Base-by-base conservation (phyloP, 1,140 invertebrate genomes). In the Atta texana region DNA sequence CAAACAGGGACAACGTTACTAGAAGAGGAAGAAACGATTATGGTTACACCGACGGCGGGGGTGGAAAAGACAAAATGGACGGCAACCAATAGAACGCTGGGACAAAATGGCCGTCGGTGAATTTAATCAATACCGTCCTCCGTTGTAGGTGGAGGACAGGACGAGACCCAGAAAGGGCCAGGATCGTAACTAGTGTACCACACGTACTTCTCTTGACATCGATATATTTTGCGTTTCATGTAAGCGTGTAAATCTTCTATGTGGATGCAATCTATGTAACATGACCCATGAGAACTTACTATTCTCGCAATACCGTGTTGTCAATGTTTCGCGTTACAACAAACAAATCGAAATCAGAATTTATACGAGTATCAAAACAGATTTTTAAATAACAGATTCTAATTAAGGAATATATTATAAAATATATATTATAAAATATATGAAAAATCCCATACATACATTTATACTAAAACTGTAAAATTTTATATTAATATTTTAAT, bases 81-180 rank as follows among this genome's bases (percentile, higher is more conserved):
- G 94, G 68, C 93, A 84, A 68, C 94, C 94, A 95, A 95, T 95
- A 90, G 88, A 92, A 88, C 86, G 66, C 76, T 77, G 80, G 78
- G 81, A 81, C 92, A 95, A 95, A 93, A 95, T 95, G 95, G 95
- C 94, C 92, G 93, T 91, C 89, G 74, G 92, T 93, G 92, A 93
- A 94, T 95, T 95, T 95, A 94, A 95, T 95, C 95, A 95, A 95
- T 95, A 95, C 91, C 87, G 89, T 88, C 89, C 91, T 91, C 78
- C 88, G 88, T 84, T 66, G 76, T 71, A 81, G 88, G 88, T 91
- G 92, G 90, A 91, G 88, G 92, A 92, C 88, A 86, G 86, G 88
- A 68, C 86, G 80, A 89, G 82, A 80, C 75, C 64, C 18, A 86
- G 87, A 89, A 82, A 84, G 84, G 82, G 66, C 81, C 92, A 94